Base-by-base conservation (phyloP, 2,113 vertebrate species). In the Neogobius melanostomus region DNA sequence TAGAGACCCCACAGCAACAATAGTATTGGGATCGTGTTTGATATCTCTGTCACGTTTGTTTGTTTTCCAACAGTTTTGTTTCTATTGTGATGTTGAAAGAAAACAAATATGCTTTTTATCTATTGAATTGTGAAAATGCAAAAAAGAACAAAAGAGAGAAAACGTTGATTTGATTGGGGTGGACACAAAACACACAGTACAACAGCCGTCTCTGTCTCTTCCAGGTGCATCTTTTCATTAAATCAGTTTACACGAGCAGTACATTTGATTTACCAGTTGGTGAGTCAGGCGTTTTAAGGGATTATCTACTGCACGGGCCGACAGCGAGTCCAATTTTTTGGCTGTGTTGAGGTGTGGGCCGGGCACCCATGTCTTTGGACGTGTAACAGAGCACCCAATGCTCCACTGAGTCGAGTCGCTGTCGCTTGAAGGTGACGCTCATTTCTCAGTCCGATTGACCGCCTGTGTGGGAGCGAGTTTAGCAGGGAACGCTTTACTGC, bases 381-480 rank as follows among this genome's bases (percentile, higher is more conserved):
- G 69, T 49, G 77, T 56, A 85, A 85, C 83, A 72, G 64, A 85
- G 75, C 49, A 28, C 66, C 71, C 70, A 81, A 84, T 74, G 88
- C 85, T 86, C 79, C 80, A 74, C 72, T 64, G 75, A 85, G 79
- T 86, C 72, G 36, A 76, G 74, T 87, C 82, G 61, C 70, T 87
- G 88, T 87, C 71, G 15, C 80, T 85, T 88, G 85, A 90, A 91
- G 88, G 89, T 90, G 90, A 91, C 71, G 66, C 83, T 81, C 72
- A 83, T 91, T 87, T 90, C 77, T 91, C 80, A 85, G 5, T 52
- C 4, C 69, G 59, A 86, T 86, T 86, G 87, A 89, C 67, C 28
- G 76, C 49, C 9, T 44, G 43, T 43, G 43, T 56, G 78, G 49
- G 65, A 28, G 64, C 53, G 68, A 54, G 52, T 75, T 75, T 85